Evolutionary conservation across 2,888 invertebrate species (phyloP).

Genomic region (Prosapia bicincta): DNA sequence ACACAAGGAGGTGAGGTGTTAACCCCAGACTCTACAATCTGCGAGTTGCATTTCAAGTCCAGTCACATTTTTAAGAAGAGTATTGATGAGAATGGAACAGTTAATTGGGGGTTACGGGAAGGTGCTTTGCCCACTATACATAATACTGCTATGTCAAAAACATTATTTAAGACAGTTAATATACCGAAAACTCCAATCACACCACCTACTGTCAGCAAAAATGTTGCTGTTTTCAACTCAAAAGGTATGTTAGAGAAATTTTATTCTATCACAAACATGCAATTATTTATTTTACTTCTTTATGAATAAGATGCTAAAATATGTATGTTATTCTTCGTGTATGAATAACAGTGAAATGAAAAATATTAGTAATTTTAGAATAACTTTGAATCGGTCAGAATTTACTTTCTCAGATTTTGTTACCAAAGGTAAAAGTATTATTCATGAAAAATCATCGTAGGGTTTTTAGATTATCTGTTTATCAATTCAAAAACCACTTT

Average conservation of each 20-base stretch:
- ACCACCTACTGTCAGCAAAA: neutral
- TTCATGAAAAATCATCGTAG: too few species aligned
- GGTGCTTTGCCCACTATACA: conserved; percentile 15
- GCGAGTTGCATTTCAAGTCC: conserved; percentile 18
- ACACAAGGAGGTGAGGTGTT: conserved; percentile 4
- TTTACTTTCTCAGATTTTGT: too few species aligned
- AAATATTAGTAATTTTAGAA: too few species aligned
- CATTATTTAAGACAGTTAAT: neutral
- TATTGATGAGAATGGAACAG: conserved; percentile 8
- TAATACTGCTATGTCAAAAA: neutral
- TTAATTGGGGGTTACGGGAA: conserved; percentile 16
- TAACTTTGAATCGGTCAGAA: too few species aligned
- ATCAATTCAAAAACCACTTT: too few species aligned
- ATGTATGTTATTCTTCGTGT: too few species aligned
- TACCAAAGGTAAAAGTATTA: too few species aligned
- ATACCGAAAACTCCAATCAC: neutral
- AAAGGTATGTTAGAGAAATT: neutral
- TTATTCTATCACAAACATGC: neutral
- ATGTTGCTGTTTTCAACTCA: neutral
- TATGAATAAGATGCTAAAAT: too few species aligned
- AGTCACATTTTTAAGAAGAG: conserved; percentile 19
- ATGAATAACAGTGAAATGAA: too few species aligned
- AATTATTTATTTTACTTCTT: too few species aligned
- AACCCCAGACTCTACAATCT: conserved; percentile 4
- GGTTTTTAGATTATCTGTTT: too few species aligned